These are phyloP conservation scores for Ochotona princeps DNA, from an alignment of 2,113 vertebrate species.

Conservation along the genomic window DNA sequence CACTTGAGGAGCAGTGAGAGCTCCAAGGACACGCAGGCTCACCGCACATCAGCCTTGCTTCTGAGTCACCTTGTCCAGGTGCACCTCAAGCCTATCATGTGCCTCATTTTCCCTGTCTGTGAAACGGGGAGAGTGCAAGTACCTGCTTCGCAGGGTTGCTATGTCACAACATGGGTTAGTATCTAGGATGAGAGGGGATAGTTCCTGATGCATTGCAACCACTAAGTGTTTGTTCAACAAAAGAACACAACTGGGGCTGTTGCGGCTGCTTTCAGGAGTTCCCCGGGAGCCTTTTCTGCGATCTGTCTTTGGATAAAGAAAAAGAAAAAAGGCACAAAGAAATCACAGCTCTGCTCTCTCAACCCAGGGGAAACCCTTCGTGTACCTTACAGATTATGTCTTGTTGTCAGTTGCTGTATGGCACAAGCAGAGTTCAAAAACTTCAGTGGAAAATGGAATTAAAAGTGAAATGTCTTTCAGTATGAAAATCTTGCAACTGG, in stretches of 20 bases:
- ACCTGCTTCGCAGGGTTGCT: not conserved
- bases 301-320: not conserved
- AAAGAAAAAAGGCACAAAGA: not conserved
- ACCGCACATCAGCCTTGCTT: not conserved
- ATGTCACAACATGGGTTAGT: not conserved
- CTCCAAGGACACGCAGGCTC: not conserved
- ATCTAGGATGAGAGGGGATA: not conserved
- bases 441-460: too few relatives aligned
- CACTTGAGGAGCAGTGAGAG: not conserved
- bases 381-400: not conserved
- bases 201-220: not conserved
- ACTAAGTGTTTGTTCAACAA: not conserved
- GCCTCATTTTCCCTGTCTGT: not conserved
- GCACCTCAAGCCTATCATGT: not conserved
- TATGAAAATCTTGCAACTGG: too few relatives aligned
- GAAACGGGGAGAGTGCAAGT: not conserved
- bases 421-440: too few relatives aligned
- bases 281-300: not conserved
- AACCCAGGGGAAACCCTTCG: not conserved
- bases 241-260: not conserved
- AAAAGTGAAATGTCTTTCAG: too few relatives aligned
- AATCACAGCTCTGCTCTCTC: not conserved
- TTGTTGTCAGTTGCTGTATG: not conserved
- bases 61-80: not conserved
- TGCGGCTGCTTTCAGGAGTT: not conserved